Evolutionary conservation across 2,113 vertebrate genomes (phyloP).

Genomic region (Oncorhynchus masou): DNA sequence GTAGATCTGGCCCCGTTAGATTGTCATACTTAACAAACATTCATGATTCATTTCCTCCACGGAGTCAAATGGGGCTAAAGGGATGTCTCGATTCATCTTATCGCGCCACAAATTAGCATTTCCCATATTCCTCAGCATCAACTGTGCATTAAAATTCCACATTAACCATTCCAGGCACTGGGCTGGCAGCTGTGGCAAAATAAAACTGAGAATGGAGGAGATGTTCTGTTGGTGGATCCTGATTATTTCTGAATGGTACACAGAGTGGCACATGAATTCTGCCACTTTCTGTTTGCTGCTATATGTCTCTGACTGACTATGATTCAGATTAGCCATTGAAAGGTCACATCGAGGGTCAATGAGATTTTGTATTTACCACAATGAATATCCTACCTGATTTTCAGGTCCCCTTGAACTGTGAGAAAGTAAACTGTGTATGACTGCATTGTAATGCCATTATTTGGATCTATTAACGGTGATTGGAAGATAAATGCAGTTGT

Average conservation of each 20-base stretch:
- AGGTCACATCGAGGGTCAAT: constrained; percentile 62
- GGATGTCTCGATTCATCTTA: constrained; percentile 81
- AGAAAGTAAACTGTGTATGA: constrained; percentile 33
- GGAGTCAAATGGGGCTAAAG: constrained; percentile 82
- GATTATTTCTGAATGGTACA: constrained; percentile 66
- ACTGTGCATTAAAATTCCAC: constrained; percentile 73
- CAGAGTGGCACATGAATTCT: constrained; percentile 69
- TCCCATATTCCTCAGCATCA: constrained; percentile 76
- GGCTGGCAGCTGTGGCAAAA: constrained; percentile 62
- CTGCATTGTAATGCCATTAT: constrained; percentile 39
- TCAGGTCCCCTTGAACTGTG: constrained; percentile 37
- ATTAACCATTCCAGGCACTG: constrained; percentile 67
- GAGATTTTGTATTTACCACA: constrained; percentile 43
- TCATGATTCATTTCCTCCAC: constrained; percentile 82
- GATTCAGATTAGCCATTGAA: constrained; percentile 57
- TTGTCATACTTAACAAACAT: constrained; percentile 84
- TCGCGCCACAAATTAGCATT: constrained; percentile 78
- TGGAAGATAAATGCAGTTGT: constrained; percentile 22
- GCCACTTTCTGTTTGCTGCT: constrained; percentile 60
- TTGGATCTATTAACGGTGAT: constrained; percentile 29
- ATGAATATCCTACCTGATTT: constrained; percentile 22
- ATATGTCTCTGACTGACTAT: constrained; percentile 31
- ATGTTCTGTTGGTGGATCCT: constrained; percentile 60
- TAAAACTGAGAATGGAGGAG: constrained; percentile 44
- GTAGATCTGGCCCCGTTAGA: constrained; percentile 81